Base-by-base conservation (phyloP, 1,140 invertebrate genomes). In the Trinorchestia longiramus region DNA sequence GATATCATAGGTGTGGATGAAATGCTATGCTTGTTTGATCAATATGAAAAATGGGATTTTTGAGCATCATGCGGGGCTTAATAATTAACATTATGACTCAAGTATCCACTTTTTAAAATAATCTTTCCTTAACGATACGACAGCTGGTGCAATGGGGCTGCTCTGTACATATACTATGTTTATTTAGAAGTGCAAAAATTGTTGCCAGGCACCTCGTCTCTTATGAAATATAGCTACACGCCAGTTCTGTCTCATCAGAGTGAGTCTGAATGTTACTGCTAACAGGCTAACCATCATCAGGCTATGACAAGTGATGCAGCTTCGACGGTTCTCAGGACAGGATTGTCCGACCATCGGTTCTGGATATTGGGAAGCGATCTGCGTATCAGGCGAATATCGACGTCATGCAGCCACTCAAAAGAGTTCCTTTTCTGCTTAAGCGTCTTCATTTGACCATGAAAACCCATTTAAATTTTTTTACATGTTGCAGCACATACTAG, bases 361-460 rank as follows among this genome's bases (percentile, higher is more conserved):
- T 43, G 88, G 88, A 90, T 90, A 90, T 90, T 41, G 88, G 88
- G 88, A 90, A 90, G 43, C 88, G 88, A 41, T 90, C 88, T 90
- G 43, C 88, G 43, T 43, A 90, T 90, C 88, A 90, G 88, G 28
- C 88, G 88, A 90, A 42, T 90, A 90, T 90, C 88, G 88, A 42
- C 43, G 88, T 90, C 88, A 43, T 36, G 88, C 88, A 90, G 88
- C 88, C 41, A n/a, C 88, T 41, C 62, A 77, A 28, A 11, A 36
- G 62, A 15, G 62, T 77, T 77, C 62, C 62, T 77, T 15, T 36
- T 3, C 62, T 36, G 36, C 62, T 77, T 77, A 36, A 15, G 62
- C 62, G 1, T 36, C 1, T 77, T 77, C 62, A 77, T 77, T 77
- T 36, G 62, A 11, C 62, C 15, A 1, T 77, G 3, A 77, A 3